Percentiles rank a stretch among this genome's conserved stretches.
Conservation (phyloP, 2,113 vertebrate genomes). For the Anthoscopus minutus region DNA sequence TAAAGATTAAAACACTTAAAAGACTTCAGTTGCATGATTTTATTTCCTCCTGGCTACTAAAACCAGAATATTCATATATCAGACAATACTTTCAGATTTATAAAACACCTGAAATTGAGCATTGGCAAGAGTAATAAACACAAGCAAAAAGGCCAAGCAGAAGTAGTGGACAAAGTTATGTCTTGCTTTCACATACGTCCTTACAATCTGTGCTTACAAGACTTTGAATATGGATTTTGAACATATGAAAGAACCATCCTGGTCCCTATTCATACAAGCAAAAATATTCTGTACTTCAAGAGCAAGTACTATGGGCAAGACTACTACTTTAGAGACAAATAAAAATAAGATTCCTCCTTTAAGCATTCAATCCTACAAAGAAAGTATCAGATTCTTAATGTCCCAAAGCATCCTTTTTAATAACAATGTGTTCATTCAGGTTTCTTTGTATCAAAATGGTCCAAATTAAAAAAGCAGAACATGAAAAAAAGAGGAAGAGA, state of each 20-base stretch:
- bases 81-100: neutral
- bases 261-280: neutral
- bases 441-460: neutral
- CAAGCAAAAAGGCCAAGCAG: neutral
- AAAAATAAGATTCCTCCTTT: neutral
- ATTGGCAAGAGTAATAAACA: neutral
- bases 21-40: neutral
- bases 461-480: neutral
- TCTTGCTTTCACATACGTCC: neutral
- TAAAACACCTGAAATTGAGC: neutral
- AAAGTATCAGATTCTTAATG: neutral
- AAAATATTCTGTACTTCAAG: neutral
- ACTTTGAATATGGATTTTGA: neutral
- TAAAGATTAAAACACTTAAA: neutral
- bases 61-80: neutral
- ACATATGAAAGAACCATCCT: neutral
- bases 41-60: neutral
- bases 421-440: neutral
- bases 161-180: neutral
- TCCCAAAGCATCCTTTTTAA: neutral
- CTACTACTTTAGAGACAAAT: neutral
- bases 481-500: neutral
- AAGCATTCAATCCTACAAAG: neutral
- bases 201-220: neutral
- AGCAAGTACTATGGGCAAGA: neutral